These are phyloP conservation scores for Glyptemys insculpta DNA, from an alignment of 2,797 vertebrate species.

Conservation along the genomic window DNA sequence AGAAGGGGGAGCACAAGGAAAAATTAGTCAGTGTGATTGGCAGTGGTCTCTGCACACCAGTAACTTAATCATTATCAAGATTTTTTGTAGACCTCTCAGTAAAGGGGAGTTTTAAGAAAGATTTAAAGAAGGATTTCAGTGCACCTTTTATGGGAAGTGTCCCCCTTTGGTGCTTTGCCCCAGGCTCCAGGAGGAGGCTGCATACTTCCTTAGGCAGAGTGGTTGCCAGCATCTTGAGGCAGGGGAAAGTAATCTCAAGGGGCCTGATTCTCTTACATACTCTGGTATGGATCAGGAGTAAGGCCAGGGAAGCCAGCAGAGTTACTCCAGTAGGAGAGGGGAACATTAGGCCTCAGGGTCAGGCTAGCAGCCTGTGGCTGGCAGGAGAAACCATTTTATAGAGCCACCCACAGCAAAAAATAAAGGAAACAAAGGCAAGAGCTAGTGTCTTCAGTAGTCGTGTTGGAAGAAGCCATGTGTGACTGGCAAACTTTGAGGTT, in stretches of 20 bases:
- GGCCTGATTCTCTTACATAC: not conserved
- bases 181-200: not conserved
- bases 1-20: not conserved
- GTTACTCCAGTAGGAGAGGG: not conserved
- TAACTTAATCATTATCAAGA: not conserved
- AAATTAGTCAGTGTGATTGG: not conserved
- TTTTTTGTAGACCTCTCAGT: not conserved
- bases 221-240: not conserved
- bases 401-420: not conserved
- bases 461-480: not conserved
- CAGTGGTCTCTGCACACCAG: not conserved
- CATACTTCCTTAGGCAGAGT: not conserved
- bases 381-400: not conserved
- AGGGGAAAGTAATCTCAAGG: not conserved
- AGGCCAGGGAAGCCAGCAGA: not conserved
- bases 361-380: not conserved
- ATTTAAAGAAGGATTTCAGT: not conserved
- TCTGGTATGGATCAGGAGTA: not conserved
- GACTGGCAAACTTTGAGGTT: fast-evolving
- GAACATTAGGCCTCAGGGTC: not conserved
- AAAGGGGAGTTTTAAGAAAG: not conserved
- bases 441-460: not conserved
- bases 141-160: not conserved
- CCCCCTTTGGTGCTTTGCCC: not conserved
- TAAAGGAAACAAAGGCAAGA: not conserved